Conservation (phyloP, 2,888 invertebrate genomes). For the Macrosiphum euphorbiae region DNA sequence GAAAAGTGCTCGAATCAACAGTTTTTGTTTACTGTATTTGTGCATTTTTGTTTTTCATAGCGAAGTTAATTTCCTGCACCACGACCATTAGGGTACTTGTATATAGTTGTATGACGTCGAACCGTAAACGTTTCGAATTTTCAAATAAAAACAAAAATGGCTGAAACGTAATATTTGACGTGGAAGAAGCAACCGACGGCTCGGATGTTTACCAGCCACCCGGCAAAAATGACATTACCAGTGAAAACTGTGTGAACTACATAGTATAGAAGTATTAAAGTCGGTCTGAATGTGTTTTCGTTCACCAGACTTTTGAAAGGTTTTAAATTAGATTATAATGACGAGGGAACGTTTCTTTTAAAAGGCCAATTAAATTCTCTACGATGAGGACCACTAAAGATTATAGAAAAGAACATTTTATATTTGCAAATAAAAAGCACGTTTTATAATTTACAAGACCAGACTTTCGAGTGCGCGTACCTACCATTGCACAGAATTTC, state of each 20-base stretch:
- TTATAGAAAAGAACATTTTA: background rate
- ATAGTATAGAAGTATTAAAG: background rate
- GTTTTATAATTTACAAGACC: background rate
- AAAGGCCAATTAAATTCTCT: slow-evolving; percentile 30
- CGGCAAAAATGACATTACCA: slow-evolving; percentile 14
- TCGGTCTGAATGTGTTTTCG: slow-evolving; percentile 23
- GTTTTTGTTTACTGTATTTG: background rate
- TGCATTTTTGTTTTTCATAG: background rate
- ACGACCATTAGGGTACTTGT: background rate
- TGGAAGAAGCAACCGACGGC: background rate
- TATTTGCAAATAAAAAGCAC: slow-evolving; percentile 3
- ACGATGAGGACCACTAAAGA: background rate
- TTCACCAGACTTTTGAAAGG: slow-evolving; percentile 13
- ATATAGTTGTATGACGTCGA: background rate
- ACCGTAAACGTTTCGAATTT: background rate
- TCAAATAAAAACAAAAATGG: background rate
- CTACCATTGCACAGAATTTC: background rate
- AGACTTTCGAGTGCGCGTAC: background rate
- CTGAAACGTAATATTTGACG: background rate
- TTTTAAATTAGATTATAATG: slow-evolving; percentile 42
- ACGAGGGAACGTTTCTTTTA: background rate
- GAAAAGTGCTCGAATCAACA: slow-evolving; percentile 37
- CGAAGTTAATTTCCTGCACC: background rate
- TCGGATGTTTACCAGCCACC: slow-evolving; percentile 19
- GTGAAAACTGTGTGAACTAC: slow-evolving; percentile 1